Percentiles rank a stretch among this genome's conserved stretches.
These are phyloP conservation scores for Myiagra hebetior DNA, from an alignment of 2,113 vertebrate species.

Conservation along the genomic window DNA sequence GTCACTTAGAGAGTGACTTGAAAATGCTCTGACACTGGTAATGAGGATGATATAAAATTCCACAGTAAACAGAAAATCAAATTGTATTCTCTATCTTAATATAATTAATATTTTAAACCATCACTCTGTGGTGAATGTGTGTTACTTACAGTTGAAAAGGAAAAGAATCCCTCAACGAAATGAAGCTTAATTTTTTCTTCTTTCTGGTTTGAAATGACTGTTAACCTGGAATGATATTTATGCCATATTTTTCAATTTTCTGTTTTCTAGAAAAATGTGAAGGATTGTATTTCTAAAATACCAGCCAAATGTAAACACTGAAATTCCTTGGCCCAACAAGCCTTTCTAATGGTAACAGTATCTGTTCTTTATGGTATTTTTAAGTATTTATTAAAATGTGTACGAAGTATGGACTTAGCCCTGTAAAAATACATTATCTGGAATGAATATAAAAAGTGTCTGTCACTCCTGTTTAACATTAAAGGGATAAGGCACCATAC, in stretches of 20 bases:
- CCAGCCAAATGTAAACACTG: background rate
- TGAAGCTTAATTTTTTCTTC: background rate
- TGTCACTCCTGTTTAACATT: background rate
- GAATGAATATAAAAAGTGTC: background rate
- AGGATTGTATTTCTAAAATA: background rate
- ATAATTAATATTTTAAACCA: background rate
- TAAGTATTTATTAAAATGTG: background rate
- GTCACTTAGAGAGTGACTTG: background rate
- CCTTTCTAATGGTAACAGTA: background rate
- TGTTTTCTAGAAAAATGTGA: background rate
- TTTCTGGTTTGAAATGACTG: background rate
- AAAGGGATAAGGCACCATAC: background rate
- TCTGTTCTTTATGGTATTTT: background rate
- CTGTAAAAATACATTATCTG: background rate
- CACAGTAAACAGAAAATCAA: background rate
- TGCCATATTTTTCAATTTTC: background rate
- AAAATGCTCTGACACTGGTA: background rate
- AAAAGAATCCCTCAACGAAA: background rate
- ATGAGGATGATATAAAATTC: background rate
- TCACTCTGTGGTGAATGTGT: background rate
- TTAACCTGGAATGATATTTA: background rate
- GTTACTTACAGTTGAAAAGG: background rate
- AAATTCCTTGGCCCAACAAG: background rate
- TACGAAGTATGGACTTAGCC: background rate
- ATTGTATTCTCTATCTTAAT: background rate